Base-by-base conservation (phyloP, 2,797 vertebrate genomes). In the Xerus rutilus region DNA sequence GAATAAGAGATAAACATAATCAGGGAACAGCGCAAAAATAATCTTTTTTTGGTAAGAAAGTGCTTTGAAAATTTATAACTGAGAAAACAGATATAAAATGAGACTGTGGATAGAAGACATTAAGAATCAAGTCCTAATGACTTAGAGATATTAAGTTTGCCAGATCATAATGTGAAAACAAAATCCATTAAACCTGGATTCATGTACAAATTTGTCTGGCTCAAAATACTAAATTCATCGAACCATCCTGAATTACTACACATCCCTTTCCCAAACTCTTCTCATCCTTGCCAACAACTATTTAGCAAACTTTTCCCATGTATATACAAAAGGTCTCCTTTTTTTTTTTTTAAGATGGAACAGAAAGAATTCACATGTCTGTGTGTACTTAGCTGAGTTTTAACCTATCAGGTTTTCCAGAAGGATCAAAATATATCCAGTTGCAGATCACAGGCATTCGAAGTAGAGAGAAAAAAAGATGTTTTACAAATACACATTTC, bases 341-440 rank as follows among this genome's bases (percentile, higher is more conserved):
- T 76, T 59, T 45, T 67, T 49, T 52, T 90, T 74, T 81, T 73
- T 86, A 89, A 78, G 90, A 70, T 12, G 18, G 35, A 93, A 59
- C 5, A 89, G 23, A 84, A 72, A 45, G 45, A 69, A 62, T 62
- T 62, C 59, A 62, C 81, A 95, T 20, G 47, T 52, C 39, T 72
- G 77, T 52, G 89, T 92, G 82, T 92, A 85, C 62, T 90, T 49
- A 95, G 54, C 62, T 88, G 54, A 90, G 43, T 89, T n/a, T 90
- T 95, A 94, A 93, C 49, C 49, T 89, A 79, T 89, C 54, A 74
- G 25, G 62, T 83, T 77, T 93, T 43, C 47, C 39, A 92, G 67
- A 92, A 86, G 23, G 67, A 97, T 85, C 64, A 94, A 96, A 94
- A 93, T 82, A 91, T 28, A 91, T 84, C 25, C 30, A 77, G 28